Evolutionary conservation across 2,888 invertebrate genomes (phyloP).

Genomic region (Papilio gigon): DNA sequence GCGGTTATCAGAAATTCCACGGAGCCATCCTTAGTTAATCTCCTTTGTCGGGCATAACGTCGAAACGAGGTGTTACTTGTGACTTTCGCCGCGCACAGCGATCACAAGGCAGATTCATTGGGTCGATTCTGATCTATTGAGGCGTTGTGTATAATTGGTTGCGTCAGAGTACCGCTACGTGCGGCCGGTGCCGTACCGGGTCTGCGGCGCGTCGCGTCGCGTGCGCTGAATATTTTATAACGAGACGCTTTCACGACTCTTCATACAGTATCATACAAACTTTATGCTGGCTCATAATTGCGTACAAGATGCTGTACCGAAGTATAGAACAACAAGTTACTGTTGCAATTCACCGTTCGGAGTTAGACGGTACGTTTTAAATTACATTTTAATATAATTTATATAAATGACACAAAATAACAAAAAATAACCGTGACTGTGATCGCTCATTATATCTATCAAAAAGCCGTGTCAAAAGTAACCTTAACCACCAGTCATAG

Average conservation of each 20-base stretch:
- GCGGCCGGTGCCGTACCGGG: conserved; percentile 62
- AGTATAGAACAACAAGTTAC: too few species aligned
- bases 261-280: conserved; percentile 52
- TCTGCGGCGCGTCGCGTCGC: conserved; percentile 58
- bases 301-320: not conserved
- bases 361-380: too few species aligned
- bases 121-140: conserved; percentile 61
- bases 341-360: too few species aligned
- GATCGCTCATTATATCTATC: too few species aligned
- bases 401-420: too few species aligned
- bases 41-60: conserved; percentile 36
- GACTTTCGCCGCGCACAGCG: conserved; percentile 69
- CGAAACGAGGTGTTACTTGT: conserved; percentile 55
- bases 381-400: too few species aligned
- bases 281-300: conserved; percentile 7
- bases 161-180: conserved; percentile 74
- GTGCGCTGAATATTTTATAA: conserved; percentile 73
- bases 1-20: conserved; percentile 27
- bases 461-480: too few species aligned
- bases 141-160: conserved; percentile 75
- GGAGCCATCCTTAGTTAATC: conserved; percentile 33
- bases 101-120: conserved; percentile 52
- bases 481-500: too few species aligned
- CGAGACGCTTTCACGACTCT: conserved; percentile 67
- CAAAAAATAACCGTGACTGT: too few species aligned